Evolutionary conservation across 2,113 vertebrate genomes (phyloP), one percentile per base, ranked within the genome.

Genomic region (Cyprinodon variegatus): DNA sequence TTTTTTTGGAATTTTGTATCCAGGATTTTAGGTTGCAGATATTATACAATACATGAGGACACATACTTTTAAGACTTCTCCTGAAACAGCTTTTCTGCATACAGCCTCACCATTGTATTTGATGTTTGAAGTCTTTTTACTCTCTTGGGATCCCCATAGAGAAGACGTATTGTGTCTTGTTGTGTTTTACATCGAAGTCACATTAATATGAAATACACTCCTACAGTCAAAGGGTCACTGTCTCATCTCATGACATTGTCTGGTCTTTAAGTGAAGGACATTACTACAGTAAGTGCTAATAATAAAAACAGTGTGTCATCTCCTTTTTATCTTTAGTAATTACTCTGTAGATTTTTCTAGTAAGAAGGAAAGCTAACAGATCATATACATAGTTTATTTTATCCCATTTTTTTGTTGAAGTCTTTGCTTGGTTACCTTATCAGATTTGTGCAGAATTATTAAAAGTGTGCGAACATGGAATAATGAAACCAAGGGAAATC

Each of bases 171-270:
- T 70, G 72, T 70, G 80, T 83, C 74, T 45, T 38, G 17, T 60
- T 41, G 61, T 22, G 22, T 69, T 65, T 64, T 59, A 75, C 70
- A 78, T 86, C 67, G 82, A 81, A 84, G 79, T 81, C 80, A 69
- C 60, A 73, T 29, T 82, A 81, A 86, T 80, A 81, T 41, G 10
- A 45, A 78, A 82, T 74, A 46, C 72, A 75, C n/a, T 20, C 61
- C 40, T 65, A 60, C 83, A 63, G 68, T 43, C 53, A 48, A 74
- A 71, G 82, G 72, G 73, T 78, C 67, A 61, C 48, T 41, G 66
- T 82, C 82, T 74, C 74, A 74, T 82, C 45, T 39, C 8, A 41
- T 73, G 83, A 80, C 76, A 76, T 86, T 87, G 78, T 86, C 80
- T 83, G 74, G 77, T 83, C 73, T 50, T 85, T 74, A 11, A 3